Evolutionary conservation across 1,140 invertebrate genomes (phyloP).

Genomic region (Maconellicoccus hirsutus): DNA sequence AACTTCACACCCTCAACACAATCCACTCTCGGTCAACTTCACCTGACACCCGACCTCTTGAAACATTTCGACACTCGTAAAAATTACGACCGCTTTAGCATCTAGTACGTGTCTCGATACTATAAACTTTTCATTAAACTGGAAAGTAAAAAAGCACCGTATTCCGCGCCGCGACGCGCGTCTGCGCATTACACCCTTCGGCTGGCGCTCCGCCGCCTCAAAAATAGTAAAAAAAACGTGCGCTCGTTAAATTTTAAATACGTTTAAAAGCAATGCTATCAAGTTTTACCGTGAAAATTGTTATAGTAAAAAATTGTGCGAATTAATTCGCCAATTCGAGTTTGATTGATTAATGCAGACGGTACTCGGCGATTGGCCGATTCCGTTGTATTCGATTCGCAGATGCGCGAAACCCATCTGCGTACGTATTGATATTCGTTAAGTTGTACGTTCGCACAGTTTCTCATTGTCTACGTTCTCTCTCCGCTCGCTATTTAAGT

Average conservation of each 20-base stretch:
- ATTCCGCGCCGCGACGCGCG: too few relatives aligned
- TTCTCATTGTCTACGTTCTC: conserved; percentile 11
- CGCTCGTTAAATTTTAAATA: conserved; percentile 5
- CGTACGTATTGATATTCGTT: conserved; percentile 2
- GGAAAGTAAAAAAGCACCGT: too few relatives aligned
- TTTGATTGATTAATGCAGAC: neutral
- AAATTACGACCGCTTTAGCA: too few relatives aligned
- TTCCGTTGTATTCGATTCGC: neutral
- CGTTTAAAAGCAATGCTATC: neutral
- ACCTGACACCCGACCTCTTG: too few relatives aligned
- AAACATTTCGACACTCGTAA: too few relatives aligned
- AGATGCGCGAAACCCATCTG: conserved; percentile 14
- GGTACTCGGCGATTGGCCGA: neutral
- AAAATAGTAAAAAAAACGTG: neutral
- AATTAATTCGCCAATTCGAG: neutral
- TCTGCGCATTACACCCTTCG: too few relatives aligned
- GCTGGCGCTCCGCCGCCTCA: neutral
- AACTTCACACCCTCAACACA: too few relatives aligned
- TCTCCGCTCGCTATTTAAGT: conserved; percentile 16
- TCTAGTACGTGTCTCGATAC: too few relatives aligned
- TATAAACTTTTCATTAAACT: too few relatives aligned
- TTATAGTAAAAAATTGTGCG: neutral
- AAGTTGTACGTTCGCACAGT: conserved; percentile 4
- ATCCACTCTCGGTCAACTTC: too few relatives aligned
- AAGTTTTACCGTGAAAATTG: too few relatives aligned